These are phyloP conservation scores for Bagarius yarrelli DNA, from an alignment of 2,113 vertebrate genomes.

Conservation along the genomic window DNA sequence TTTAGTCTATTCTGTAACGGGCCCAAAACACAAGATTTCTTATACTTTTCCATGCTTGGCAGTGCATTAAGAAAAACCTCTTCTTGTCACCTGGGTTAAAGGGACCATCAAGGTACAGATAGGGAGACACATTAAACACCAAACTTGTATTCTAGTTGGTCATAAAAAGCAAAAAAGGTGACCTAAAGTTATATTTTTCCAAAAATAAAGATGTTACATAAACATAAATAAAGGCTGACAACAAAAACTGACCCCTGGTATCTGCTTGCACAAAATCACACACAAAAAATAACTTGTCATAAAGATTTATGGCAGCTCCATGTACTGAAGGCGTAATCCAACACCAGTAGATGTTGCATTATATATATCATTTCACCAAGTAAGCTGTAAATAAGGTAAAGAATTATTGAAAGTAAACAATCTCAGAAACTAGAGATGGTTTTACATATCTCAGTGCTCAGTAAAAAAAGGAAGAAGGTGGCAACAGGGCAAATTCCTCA, in stretches of 20 bases:
- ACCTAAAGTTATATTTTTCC: not conserved
- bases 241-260: conserved; percentile 6
- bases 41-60: conserved; percentile 39
- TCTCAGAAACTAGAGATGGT: conserved; percentile 22
- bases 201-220: not conserved
- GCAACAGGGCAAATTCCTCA: conserved; percentile 23
- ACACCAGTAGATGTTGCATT: conserved; percentile 25
- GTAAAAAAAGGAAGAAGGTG: not conserved
- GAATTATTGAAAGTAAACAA: conserved; percentile 24
- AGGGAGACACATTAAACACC: conserved; percentile 48
- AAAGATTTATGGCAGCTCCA: conserved; percentile 27
- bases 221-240: not conserved
- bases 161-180: not conserved
- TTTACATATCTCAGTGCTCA: conserved; percentile 16
- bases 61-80: conserved; percentile 44
- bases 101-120: conserved; percentile 49
- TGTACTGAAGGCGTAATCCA: conserved; percentile 21
- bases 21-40: conserved; percentile 58
- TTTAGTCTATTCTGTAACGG: conserved; percentile 58
- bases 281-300: conserved; percentile 20
- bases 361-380: conserved; percentile 11
- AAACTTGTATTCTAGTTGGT: not conserved
- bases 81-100: conserved; percentile 40
- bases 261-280: not conserved
- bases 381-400: conserved; percentile 38